Evolutionary conservation across 2,888 invertebrate species (phyloP).

Genomic region (Lasioglossum calceatum): DNA sequence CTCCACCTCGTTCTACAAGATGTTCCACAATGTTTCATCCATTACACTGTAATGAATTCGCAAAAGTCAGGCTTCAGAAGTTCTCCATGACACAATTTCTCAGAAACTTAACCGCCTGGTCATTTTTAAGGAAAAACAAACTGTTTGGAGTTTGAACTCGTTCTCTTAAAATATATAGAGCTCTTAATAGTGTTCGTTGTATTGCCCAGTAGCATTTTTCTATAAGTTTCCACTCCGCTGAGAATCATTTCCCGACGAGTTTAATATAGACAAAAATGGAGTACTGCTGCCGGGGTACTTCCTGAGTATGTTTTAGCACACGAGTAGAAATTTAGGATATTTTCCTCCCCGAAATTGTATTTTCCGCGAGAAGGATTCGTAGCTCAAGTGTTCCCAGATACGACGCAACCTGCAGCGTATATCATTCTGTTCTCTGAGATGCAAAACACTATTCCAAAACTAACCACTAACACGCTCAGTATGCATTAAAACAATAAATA

Average conservation of each 20-base stretch:
- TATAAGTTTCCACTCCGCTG: not conserved
- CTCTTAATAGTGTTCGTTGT: too few relatives aligned
- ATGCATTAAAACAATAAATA: not conserved
- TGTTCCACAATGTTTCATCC: slow-evolving; percentile 1
- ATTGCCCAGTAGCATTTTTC: not conserved
- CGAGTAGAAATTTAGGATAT: not conserved
- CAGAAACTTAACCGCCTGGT: not conserved
- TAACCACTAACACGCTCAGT: not conserved
- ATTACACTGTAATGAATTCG: not conserved
- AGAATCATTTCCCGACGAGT: not conserved
- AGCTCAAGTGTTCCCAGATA: slow-evolving; percentile 6
- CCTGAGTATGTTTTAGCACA: not conserved
- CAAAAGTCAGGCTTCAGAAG: not conserved
- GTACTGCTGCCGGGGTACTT: not conserved
- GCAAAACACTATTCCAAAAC: not conserved
- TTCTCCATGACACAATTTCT: not conserved
- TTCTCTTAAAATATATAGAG: too few relatives aligned
- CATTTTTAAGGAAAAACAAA: not conserved
- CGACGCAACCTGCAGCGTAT: not conserved
- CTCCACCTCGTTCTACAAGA: slow-evolving; percentile 13
- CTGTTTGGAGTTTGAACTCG: not conserved
- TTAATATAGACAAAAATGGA: not conserved
- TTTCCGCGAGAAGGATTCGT: not conserved
- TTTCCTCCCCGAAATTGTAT: not conserved
- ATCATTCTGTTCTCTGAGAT: not conserved